Evolutionary conservation across 2,888 invertebrate species (phyloP).

Genomic region (Anticlea derivata): DNA sequence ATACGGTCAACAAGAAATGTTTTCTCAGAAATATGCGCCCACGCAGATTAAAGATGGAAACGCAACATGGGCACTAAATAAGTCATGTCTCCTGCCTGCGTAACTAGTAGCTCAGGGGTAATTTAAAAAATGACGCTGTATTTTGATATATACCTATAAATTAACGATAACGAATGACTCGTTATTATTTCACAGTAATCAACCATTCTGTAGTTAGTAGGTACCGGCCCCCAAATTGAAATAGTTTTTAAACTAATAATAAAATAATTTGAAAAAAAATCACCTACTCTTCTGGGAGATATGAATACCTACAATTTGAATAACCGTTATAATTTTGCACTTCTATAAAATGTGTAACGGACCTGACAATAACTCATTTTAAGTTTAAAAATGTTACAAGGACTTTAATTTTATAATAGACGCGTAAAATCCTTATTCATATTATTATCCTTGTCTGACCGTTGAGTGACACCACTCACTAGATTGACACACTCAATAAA

Average conservation of each 20-base stretch:
- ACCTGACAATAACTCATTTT: constrained; percentile 30
- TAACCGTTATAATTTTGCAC: constrained; percentile 26
- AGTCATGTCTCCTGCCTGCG: constrained; percentile 72
- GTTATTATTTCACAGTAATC: neutral
- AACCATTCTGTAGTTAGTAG: neutral
- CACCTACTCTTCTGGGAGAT: no score
- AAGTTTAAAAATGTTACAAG: constrained; percentile 53
- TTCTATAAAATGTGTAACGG: constrained; percentile 17
- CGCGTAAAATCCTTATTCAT: constrained; percentile 50
- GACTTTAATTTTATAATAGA: constrained; percentile 57
- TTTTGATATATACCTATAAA: neutral
- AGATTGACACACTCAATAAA: constrained; percentile 64
- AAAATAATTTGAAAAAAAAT: no score
- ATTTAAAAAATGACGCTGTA: constrained; percentile 50
- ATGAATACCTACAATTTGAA: neutral
- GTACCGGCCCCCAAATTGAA: neutral
- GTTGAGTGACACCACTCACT: constrained; percentile 71
- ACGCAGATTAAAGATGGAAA: constrained; percentile 82
- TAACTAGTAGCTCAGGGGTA: constrained; percentile 64
- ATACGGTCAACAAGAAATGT: constrained; percentile 78
- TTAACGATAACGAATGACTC: neutral
- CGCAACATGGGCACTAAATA: constrained; percentile 80
- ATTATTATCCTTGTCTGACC: constrained; percentile 71
- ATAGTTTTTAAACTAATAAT: no score
- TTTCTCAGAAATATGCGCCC: constrained; percentile 81